Evolutionary conservation across 2,888 invertebrate species (phyloP), one percentile per base, ranked within the genome.

Genomic region (Baronia brevicornis): DNA sequence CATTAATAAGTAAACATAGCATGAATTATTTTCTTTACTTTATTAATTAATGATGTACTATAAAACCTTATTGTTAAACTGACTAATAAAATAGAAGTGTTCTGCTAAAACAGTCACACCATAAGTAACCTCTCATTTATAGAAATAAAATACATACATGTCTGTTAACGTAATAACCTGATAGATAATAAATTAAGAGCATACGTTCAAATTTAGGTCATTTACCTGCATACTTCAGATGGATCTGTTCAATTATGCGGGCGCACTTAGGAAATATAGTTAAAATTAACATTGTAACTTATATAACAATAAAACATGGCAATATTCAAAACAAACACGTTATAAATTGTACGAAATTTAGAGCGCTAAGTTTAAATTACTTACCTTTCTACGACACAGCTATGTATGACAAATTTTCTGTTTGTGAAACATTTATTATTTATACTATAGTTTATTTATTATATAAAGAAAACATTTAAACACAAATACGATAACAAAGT

Each of bases 231-330:
- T 54, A 42, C 35, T 48, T 48, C 2, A 56, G 39, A n/a, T 62
- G 50, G 23, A 24, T 34, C 28, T 50, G 55, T 48, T 54, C 63
- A 30, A 60, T 43, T 32, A 63, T 50, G 49, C 44, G 48, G 30
- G 60, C 33, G 52, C 41, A 60, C 21, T 62, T 48, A 48, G 47
- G 53, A 39, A 65, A 54, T 36, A 64, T 52, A 39, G 58, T 57
- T 41, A 71, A 36, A 44, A 71, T 50, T 51, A 69, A 40, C 69
- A 72, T 77, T 47, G 42, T 68, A 39, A 45, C 59, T 72, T 77
- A 77, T 50, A 66, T 72, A 75, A 73, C 56, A 53, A 44, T 36
- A 48, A 49, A 50, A 46, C 48, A 52, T 59, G 59, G 51, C 63
- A 66, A 54, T 50, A 58, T 46, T 53, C 46, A 60, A 60, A 57